Conservation (phyloP, 2,113 vertebrate species). For the Sander vitreus region DNA sequence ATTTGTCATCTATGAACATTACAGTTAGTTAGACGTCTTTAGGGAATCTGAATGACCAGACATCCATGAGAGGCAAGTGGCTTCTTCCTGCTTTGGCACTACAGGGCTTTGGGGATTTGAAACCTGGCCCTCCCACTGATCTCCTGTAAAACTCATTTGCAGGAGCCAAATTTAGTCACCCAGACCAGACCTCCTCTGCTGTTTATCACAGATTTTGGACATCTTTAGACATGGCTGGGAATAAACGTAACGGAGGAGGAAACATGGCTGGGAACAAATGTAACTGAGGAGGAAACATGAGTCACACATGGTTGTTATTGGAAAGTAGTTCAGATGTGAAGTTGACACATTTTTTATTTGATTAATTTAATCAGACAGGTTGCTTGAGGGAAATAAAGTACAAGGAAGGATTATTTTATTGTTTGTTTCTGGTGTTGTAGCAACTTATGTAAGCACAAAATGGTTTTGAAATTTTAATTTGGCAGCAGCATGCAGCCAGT, state of each 20-base stretch:
- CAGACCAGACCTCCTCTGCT: constrained; percentile 40
- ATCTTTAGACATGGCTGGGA: constrained; percentile 21
- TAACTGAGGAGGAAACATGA: constrained; percentile 10
- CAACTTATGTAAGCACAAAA: not conserved
- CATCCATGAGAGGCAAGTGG: constrained; percentile 22
- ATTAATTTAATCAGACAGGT: not conserved
- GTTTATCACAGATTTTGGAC: constrained; percentile 50
- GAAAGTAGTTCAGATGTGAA: not conserved
- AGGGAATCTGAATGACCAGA: constrained; percentile 40
- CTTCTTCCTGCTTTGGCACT: constrained; percentile 56
- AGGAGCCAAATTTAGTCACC: constrained; percentile 39
- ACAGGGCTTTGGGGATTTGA: constrained; percentile 56
- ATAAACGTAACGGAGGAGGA: constrained; percentile 5
- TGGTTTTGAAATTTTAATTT: constrained; percentile 33
- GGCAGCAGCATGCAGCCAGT: not conserved
- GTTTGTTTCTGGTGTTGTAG: constrained; percentile 11
- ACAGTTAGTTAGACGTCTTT: constrained; percentile 23
- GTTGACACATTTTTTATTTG: not conserved
- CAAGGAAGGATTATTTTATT: not conserved
- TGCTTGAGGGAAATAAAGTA: not conserved
- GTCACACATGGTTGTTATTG: not conserved
- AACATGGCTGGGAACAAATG: constrained; percentile 4
- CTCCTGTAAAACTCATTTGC: constrained; percentile 63
- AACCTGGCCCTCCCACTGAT: constrained; percentile 40
- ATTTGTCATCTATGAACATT: constrained; percentile 9